Evolutionary conservation across 2,113 vertebrate species (phyloP).

Genomic region (Struthio camelus): DNA sequence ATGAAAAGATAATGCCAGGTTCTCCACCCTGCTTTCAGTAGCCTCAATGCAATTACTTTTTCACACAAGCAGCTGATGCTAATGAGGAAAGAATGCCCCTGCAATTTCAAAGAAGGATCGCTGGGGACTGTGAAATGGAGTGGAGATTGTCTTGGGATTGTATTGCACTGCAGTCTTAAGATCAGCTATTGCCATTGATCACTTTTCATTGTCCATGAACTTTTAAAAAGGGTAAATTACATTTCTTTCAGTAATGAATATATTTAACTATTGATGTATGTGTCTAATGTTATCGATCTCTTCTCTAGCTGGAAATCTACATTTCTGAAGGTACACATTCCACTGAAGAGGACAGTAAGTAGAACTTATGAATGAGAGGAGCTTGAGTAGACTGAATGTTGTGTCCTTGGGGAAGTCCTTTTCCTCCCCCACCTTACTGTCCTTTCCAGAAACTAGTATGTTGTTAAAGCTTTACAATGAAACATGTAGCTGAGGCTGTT

Average conservation of each 20-base stretch:
- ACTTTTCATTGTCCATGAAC: not conserved
- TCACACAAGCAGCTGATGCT: not conserved
- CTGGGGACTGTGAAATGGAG: not conserved
- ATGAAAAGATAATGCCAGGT: rapidly evolving
- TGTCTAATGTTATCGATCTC: not conserved
- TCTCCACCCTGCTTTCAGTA: not conserved
- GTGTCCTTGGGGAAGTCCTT: not conserved
- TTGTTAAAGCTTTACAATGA: not conserved
- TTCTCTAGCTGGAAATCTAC: slow-evolving; percentile 93
- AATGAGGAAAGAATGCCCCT: not conserved
- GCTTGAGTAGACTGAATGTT: not conserved
- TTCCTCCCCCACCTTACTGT: not conserved
- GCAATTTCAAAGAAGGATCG: not conserved
- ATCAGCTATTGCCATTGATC: not conserved
- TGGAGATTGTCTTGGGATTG: not conserved
- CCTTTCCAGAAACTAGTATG: not conserved
- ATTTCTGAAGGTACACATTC: slow-evolving; percentile 96
- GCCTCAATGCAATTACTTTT: not conserved
- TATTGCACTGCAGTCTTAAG: not conserved
- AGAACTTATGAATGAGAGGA: not conserved
- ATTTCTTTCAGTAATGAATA: not conserved
- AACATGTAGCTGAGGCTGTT: rapidly evolving
- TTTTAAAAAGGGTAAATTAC: not conserved
- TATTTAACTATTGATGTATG: not conserved
- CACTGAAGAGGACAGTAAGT: slow-evolving; percentile 97